Evolutionary conservation across 2,113 vertebrate species (phyloP).

Genomic region (Strix uralensis): DNA sequence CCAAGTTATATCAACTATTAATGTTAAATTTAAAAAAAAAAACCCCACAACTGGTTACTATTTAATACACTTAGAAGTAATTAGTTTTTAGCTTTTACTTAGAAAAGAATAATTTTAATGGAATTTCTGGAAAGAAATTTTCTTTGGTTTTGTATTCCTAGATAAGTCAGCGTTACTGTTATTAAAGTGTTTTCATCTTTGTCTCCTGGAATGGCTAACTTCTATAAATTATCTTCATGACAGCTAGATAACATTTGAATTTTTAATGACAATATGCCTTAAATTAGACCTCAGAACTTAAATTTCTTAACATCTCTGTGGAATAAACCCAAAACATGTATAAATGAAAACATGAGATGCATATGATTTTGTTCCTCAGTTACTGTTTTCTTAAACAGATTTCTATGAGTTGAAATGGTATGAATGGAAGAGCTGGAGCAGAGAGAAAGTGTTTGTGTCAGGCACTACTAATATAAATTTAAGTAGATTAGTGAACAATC

Average conservation of each 20-base stretch:
- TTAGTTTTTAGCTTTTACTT: background rate
- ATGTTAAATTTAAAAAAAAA: background rate
- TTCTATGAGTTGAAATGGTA: background rate
- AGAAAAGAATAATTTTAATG: background rate
- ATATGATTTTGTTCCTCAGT: background rate
- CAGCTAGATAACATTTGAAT: background rate
- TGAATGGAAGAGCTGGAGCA: background rate
- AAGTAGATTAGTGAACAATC: background rate
- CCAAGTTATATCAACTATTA: background rate
- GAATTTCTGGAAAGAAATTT: background rate
- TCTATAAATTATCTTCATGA: background rate
- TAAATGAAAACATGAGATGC: background rate
- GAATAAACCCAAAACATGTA: background rate
- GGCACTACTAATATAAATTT: background rate
- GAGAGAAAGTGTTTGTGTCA: background rate
- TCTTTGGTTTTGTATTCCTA: background rate
- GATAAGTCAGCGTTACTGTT: background rate
- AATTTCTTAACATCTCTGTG: background rate
- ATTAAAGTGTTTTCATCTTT: background rate
- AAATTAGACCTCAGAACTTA: background rate
- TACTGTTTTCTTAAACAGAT: background rate
- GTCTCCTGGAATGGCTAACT: background rate
- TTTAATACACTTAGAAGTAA: background rate
- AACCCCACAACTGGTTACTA: accelerated
- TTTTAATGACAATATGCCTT: background rate